Conservation (phyloP, 2,113 vertebrate species). For the Notarius quadriscutis region DNA sequence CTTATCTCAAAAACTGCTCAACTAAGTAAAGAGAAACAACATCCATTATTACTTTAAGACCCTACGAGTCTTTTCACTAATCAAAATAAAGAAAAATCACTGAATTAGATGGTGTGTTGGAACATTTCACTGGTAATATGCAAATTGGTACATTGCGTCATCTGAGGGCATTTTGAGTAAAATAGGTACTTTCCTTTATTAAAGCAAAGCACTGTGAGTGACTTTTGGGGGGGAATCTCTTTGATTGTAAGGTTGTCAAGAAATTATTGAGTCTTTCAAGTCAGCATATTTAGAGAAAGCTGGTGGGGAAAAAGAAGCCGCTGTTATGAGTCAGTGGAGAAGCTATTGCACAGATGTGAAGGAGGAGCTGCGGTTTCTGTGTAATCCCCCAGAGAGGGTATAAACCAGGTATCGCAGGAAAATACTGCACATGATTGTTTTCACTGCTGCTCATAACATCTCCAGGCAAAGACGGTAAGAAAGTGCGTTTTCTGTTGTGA, state of each 20-base stretch:
- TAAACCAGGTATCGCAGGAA: neutral
- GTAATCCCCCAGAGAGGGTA: neutral
- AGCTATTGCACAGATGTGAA: neutral
- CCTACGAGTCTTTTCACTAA: too few relatives aligned
- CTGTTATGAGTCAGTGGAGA: neutral
- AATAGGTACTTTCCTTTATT: neutral
- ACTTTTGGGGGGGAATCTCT: neutral
- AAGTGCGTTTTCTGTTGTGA: neutral
- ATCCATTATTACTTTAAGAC: too few relatives aligned
- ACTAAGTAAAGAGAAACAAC: too few relatives aligned
- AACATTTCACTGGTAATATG: too few relatives aligned
- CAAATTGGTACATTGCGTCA: too few relatives aligned
- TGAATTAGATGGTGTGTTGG: too few relatives aligned
- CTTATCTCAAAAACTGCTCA: too few relatives aligned
- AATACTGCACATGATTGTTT: too few relatives aligned
- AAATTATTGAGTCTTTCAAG: neutral
- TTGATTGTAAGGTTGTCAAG: neutral
- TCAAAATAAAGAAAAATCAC: too few relatives aligned
- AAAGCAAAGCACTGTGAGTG: neutral
- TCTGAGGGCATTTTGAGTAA: neutral
- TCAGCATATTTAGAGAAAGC: neutral
- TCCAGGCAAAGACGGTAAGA: neutral
- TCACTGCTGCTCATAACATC: too few relatives aligned
- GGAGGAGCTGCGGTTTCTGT: neutral
- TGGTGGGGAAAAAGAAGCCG: neutral